These are phyloP conservation scores for Phalacrocorax brasilianus DNA, from an alignment of 2,113 vertebrate species.

Conservation along the genomic window DNA sequence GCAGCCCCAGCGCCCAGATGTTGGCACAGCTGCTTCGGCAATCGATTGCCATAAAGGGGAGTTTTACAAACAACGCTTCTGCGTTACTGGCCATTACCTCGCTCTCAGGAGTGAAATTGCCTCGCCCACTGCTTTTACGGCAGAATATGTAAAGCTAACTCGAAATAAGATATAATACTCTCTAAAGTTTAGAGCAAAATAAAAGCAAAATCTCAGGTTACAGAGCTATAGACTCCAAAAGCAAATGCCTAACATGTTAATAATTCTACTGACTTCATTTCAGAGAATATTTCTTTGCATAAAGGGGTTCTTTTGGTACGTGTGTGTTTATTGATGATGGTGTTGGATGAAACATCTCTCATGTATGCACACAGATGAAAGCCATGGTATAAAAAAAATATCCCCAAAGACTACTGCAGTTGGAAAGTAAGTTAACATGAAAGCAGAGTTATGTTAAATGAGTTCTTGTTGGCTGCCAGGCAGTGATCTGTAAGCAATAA, in stretches of 20 bases:
- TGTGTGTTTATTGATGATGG: not conserved
- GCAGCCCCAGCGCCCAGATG: not conserved
- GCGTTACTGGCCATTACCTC: not conserved
- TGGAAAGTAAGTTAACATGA: not conserved
- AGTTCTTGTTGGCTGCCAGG: not conserved
- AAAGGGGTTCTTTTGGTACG: not conserved
- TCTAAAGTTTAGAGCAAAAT: not conserved
- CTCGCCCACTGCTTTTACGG: not conserved
- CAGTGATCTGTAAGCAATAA: not conserved
- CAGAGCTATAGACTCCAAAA: not conserved
- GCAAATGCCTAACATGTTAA: not conserved
- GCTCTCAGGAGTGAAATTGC: not conserved
- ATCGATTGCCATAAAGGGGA: not conserved
- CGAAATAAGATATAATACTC: not conserved
- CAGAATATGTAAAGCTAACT: not conserved
- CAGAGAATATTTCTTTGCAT: not conserved
- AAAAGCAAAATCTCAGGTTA: not conserved
- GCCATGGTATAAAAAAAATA: not conserved
- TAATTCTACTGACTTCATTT: not conserved
- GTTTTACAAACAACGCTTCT: not conserved
- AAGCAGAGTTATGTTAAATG: not conserved
- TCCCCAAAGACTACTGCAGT: not conserved
- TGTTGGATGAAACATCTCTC: not conserved
- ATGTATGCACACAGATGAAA: fast-evolving
- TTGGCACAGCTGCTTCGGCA: not conserved